A percentile compares a stretch with the other conserved stretches of the same genome.
Evolutionary conservation across 2,113 vertebrate genomes (phyloP).

Genomic region (Zosterops pallidus): DNA sequence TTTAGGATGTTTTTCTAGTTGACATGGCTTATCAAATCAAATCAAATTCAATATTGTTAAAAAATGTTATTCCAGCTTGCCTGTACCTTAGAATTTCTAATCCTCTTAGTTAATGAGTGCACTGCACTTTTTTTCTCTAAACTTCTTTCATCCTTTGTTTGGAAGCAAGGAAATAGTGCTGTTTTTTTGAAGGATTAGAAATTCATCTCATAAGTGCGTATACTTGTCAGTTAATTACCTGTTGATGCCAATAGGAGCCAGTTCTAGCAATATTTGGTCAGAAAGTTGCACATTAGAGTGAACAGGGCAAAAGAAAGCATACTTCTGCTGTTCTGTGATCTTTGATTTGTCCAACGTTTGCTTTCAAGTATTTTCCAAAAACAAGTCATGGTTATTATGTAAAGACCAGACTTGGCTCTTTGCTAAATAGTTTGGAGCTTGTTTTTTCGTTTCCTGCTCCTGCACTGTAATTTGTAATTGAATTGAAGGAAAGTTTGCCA

Average conservation of each 20-base stretch:
- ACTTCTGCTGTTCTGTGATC: background rate
- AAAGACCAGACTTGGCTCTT: slow-evolving; percentile 22
- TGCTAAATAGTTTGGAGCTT: slow-evolving; percentile 7
- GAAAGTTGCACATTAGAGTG: background rate
- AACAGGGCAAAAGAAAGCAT: background rate
- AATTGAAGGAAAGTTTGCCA: slow-evolving; percentile 29
- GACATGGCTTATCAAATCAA: background rate
- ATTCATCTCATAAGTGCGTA: background rate
- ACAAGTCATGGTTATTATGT: slow-evolving; percentile 24
- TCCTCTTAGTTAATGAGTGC: slow-evolving; percentile 44
- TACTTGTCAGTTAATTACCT: background rate
- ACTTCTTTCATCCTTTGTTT: background rate
- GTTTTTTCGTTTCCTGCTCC: background rate
- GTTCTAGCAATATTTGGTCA: background rate
- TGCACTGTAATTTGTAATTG: slow-evolving; percentile 18
- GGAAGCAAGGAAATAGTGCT: background rate
- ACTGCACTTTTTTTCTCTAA: background rate
- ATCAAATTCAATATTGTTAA: slow-evolving; percentile 2
- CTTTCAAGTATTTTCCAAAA: slow-evolving; percentile 53
- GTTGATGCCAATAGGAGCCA: background rate
- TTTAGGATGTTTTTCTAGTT: background rate
- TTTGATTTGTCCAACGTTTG: background rate
- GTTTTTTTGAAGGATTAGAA: slow-evolving; percentile 21
- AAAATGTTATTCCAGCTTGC: background rate
- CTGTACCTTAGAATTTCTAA: slow-evolving; percentile 26